phyloP scores from a whole-genome alignment of 1,140 invertebrate species.

The Zaprionus taronus region DNA sequence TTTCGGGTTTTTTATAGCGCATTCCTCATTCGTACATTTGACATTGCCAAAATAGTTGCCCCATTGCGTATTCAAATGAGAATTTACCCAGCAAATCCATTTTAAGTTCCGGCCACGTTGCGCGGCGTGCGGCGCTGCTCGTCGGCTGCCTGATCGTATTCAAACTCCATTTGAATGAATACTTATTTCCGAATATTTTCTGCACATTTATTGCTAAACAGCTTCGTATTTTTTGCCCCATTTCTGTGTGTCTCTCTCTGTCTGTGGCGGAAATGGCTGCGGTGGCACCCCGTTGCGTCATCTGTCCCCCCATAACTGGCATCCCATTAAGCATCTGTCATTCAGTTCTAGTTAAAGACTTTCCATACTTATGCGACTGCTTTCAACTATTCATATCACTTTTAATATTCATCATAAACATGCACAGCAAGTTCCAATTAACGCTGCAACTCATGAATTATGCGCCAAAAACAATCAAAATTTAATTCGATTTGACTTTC shows the following conservation, averaged over 20 bases:
- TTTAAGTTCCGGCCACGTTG: slow-evolving; percentile 59
- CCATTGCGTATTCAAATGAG: slow-evolving; percentile 74
- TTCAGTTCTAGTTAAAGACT: slow-evolving; percentile 21
- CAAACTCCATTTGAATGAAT: slow-evolving; percentile 58
- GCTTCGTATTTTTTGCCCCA: slow-evolving; percentile 25
- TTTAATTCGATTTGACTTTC: slow-evolving; percentile 1
- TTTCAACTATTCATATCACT: no score
- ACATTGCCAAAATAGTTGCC: background rate
- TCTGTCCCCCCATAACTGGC: slow-evolving; percentile 8
- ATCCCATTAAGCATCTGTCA: slow-evolving; percentile 48
- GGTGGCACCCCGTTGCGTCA: slow-evolving; percentile 52
- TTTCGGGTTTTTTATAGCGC: slow-evolving; percentile 15
- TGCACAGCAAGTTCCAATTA: slow-evolving; percentile 2
- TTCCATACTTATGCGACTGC: background rate
- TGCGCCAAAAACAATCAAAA: slow-evolving; percentile 7
- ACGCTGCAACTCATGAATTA: background rate
- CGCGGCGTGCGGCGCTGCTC: background rate
- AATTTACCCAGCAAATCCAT: slow-evolving; percentile 68
- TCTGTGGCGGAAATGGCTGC: slow-evolving; percentile 55
- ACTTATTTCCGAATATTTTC: slow-evolving; percentile 74
- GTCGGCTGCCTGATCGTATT: slow-evolving; percentile 15
- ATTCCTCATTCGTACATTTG: slow-evolving; percentile 12
- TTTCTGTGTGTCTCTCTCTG: background rate
- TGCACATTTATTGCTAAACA: slow-evolving; percentile 67
- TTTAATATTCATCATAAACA: no score